These are phyloP conservation scores for Gobius niger DNA, from an alignment of 2,113 vertebrate species.

Conservation along the genomic window DNA sequence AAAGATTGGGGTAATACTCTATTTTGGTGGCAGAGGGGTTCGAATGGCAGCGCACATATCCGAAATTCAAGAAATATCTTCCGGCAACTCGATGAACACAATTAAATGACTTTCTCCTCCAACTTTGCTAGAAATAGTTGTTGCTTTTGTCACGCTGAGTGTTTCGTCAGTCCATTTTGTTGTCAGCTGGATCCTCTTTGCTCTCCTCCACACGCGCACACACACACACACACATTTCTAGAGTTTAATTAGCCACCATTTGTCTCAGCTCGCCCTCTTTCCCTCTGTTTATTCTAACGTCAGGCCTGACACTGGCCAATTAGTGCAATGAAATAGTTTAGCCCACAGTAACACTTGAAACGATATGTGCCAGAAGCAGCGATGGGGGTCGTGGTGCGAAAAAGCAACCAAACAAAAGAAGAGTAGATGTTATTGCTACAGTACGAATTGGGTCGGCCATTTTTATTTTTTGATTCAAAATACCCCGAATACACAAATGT, in stretches of 20 bases:
- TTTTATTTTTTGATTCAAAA: conserved; percentile 45
- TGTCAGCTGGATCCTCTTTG: conserved; percentile 56
- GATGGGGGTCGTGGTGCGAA: conserved; percentile 15
- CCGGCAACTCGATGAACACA: not conserved
- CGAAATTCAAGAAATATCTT: not conserved
- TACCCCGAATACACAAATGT: conserved; percentile 47
- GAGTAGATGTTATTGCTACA: conserved; percentile 7
- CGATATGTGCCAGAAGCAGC: conserved; percentile 44
- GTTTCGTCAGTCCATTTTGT: conserved; percentile 52
- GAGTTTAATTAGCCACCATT: conserved; percentile 91
- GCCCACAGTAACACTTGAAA: conserved; percentile 71
- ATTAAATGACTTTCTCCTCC: conserved; percentile 3
- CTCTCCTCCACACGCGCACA: conserved; percentile 14
- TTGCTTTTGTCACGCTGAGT: conserved; percentile 57
- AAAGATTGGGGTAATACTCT: too few relatives aligned
- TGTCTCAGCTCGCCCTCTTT: conserved; percentile 85
- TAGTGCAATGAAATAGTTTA: conserved; percentile 91
- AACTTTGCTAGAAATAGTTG: conserved; percentile 44
- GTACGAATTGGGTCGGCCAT: conserved; percentile 27
- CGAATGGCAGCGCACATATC: not conserved
- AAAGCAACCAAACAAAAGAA: conserved; percentile 27
- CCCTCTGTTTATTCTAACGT: conserved; percentile 90
- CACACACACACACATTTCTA: conserved; percentile 24
- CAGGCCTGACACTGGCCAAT: conserved; percentile 89
- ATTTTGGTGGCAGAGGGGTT: not conserved